phyloP scores from a whole-genome alignment of 2,888 invertebrate species.

The Mongoloraphidia duomilia region DNA sequence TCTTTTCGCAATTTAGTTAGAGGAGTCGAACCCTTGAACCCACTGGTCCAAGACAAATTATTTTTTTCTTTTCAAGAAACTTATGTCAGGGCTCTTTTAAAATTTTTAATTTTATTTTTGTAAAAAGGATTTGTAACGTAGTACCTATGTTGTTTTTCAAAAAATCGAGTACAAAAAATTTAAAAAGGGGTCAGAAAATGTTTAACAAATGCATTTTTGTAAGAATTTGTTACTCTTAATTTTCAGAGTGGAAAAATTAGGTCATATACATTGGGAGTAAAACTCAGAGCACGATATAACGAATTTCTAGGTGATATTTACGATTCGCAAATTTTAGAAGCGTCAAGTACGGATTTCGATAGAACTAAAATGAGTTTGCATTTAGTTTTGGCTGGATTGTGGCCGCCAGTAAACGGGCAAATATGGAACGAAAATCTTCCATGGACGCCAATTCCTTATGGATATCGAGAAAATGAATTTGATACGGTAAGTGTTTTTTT shows the following conservation, averaged over 20 bases:
- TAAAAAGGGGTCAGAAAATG: too few species aligned
- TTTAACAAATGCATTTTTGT: background rate
- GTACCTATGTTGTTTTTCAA: background rate
- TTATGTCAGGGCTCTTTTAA: too few species aligned
- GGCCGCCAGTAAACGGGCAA: constrained; percentile 38
- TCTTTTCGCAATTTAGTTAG: too few species aligned
- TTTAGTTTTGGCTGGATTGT: constrained; percentile 52
- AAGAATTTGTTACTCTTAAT: constrained; percentile 1
- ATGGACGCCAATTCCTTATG: constrained; percentile 47
- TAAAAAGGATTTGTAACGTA: background rate
- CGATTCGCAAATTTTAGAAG: constrained; percentile 28
- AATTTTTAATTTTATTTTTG: background rate
- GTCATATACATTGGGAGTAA: constrained; percentile 28
- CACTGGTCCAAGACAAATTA: too few species aligned
- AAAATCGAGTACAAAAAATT: background rate
- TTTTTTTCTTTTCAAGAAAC: too few species aligned
- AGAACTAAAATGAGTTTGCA: constrained; percentile 62
- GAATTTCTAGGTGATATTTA: constrained; percentile 29
- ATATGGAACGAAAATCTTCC: constrained; percentile 31
- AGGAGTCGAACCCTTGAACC: too few species aligned
- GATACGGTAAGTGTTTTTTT: constrained; percentile 21
- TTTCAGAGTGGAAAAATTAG: constrained; percentile 29
- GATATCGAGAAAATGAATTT: constrained; percentile 18
- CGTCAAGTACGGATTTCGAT: constrained; percentile 51
- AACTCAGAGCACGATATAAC: constrained; percentile 28